phyloP scores from a whole-genome alignment of 2,888 invertebrate species.

The Spilosoma lubricipeda region DNA sequence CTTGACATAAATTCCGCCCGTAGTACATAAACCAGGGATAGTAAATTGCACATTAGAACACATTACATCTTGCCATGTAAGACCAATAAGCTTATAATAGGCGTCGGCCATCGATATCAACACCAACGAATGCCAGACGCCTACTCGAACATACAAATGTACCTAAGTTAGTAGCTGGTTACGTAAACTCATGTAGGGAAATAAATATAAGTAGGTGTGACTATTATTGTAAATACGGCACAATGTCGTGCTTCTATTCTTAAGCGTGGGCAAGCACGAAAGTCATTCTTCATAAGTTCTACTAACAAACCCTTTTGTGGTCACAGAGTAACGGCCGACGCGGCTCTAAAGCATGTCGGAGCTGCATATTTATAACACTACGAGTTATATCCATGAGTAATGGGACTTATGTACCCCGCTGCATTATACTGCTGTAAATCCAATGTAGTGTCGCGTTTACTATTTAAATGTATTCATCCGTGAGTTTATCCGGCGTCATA shows the following conservation, averaged over 20 bases:
- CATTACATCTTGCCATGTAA: background rate
- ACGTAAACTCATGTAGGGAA: constrained; percentile 4
- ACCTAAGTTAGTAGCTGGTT: constrained; percentile 6
- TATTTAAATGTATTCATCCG: constrained; percentile 86
- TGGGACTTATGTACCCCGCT: constrained; percentile 78
- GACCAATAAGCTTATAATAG: constrained; percentile 18
- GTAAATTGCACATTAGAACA: constrained; percentile 5
- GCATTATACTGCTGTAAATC: constrained; percentile 83
- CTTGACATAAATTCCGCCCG: background rate
- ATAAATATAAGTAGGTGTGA: constrained; percentile 27
- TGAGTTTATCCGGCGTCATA: constrained; percentile 83
- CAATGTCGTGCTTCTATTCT: constrained; percentile 54
- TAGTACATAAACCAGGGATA: background rate
- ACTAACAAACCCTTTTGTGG: constrained; percentile 85
- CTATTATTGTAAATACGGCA: constrained; percentile 27
- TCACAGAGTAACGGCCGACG: constrained; percentile 70
- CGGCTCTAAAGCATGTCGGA: constrained; percentile 79
- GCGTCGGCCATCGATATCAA: constrained; percentile 10
- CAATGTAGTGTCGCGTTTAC: constrained; percentile 81
- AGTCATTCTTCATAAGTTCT: constrained; percentile 79
- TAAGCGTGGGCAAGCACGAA: constrained; percentile 74
- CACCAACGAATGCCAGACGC: constrained; percentile 17
- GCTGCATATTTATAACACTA: constrained; percentile 79
- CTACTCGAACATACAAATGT: constrained; percentile 5
- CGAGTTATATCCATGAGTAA: constrained; percentile 82